Evolutionary conservation across 2,113 vertebrate species (phyloP), one percentile per base, ranked within the genome.

Genomic region (Ramphastos sulfuratus): DNA sequence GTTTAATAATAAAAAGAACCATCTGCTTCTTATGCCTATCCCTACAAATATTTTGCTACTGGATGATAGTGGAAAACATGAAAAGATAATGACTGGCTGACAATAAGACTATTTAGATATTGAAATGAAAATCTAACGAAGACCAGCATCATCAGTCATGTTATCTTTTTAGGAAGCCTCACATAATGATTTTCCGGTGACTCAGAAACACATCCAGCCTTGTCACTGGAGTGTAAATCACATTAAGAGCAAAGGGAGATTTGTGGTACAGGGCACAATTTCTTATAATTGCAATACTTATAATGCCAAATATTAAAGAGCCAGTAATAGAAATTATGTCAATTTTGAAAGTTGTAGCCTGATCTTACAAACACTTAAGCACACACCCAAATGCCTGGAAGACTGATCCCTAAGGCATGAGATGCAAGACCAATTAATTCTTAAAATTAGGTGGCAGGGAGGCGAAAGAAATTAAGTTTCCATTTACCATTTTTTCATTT

Each of bases 61-160:
- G 33, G 54, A 67, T 71, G 61, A 89, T 20, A 88, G 54, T 39
- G 42, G 90, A 85, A 94, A 94, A 78, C 25, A 87, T 42, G 74
- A 95, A 91, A 90, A 92, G 50, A 67, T 88, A 92, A 88, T 72
- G 71, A 90, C 67, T 81, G 52, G 37, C 60, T 44, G 30, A 83
- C 74, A 93, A 79, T 76, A 61, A 54, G 33, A 69, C 42, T 50
- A 88, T 79, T 95, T 73, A 90, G 48, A 77, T 83, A 87, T 30
- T 91, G 66, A 93, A 96, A 95, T 89, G 31, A 87, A 94, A 96
- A 96, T 86, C 88, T 91, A 94, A 96, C 55, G 75, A 96, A 94
- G 5, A 82, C 15, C 64, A 94, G 88, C 74, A 77, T 63, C 35
- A 80, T 64, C 78, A 94, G 85, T 87, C 74, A 65, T 44, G 18